phyloP scores from a whole-genome alignment of 2,113 vertebrate species.

The Paraplagusia blochii region DNA sequence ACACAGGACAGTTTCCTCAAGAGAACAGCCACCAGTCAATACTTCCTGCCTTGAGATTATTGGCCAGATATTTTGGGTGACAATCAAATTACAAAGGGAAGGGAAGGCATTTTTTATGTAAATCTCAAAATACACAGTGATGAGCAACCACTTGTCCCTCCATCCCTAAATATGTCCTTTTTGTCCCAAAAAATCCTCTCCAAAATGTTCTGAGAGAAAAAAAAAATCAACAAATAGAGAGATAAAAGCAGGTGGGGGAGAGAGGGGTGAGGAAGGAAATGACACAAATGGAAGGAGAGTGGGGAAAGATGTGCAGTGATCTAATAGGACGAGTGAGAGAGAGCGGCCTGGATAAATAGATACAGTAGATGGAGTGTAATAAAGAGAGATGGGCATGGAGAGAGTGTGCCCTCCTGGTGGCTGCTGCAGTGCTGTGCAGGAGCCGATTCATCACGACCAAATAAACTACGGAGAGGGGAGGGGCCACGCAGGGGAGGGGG shows the following conservation, averaged over 20 bases:
- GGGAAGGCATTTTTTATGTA: too few relatives aligned
- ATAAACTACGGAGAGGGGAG: slow-evolving; percentile 51
- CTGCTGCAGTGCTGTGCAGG: slow-evolving; percentile 62
- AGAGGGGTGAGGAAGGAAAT: neutral
- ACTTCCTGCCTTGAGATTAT: too few relatives aligned
- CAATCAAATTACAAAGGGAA: too few relatives aligned
- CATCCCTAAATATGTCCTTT: too few relatives aligned
- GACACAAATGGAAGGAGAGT: slow-evolving; percentile 17
- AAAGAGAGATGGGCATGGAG: slow-evolving; percentile 42
- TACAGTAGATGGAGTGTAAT: slow-evolving; percentile 20
- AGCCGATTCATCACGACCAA: slow-evolving; percentile 65
- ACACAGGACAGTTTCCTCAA: neutral
- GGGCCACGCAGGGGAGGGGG: slow-evolving; percentile 21
- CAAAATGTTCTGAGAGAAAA: too few relatives aligned
- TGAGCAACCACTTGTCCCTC: too few relatives aligned
- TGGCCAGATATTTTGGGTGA: too few relatives aligned
- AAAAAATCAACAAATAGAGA: neutral
- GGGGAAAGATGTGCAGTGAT: slow-evolving; percentile 1
- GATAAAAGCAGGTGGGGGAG: neutral
- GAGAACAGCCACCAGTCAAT: neutral
- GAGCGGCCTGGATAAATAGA: neutral
- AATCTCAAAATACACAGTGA: too few relatives aligned
- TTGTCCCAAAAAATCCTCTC: too few relatives aligned
- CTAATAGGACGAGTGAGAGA: slow-evolving; percentile 4
- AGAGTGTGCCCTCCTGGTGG: slow-evolving; percentile 60